Evolutionary conservation across 2,888 invertebrate species (phyloP), one percentile per base, ranked within the genome.

Genomic region (Pterobdella sp.): DNA sequence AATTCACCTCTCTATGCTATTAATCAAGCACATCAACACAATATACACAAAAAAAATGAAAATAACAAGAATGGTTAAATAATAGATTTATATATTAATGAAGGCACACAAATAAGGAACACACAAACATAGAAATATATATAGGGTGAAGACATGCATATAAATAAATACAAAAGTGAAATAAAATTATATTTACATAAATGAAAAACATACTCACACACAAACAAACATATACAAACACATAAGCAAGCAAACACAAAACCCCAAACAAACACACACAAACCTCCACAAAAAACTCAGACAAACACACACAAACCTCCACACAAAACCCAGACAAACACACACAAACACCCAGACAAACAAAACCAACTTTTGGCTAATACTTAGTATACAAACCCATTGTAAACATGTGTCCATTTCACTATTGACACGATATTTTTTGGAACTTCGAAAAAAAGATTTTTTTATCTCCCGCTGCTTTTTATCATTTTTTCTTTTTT

Each of bases 61-160:
- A n/a, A n/a, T n/a, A n/a, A n/a, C n/a, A n/a, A n/a, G n/a, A n/a
- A n/a, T n/a, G n/a, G n/a, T n/a, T n/a, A n/a, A n/a, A n/a, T n/a
- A n/a, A n/a, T n/a, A n/a, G n/a, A n/a, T n/a, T n/a, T n/a, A n/a
- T n/a, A n/a, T n/a, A n/a, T n/a, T n/a, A n/a, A n/a, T n/a, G n/a
- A n/a, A n/a, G n/a, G n/a, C n/a, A n/a, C n/a, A n/a, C n/a, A n/a
- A n/a, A n/a, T n/a, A n/a, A n/a, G 18, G 14, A 65, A 31, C 29
- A 65, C 14, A 65, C 29, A 29, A 31, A 31, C 3, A 65, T n/a
- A 10, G 18, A 65, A 7, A 10, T 65, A 29, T 65, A 31, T 7
- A 65, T 49, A n/a, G 14, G n/a, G 52, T n/a, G n/a, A 14, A 49
- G n/a, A 49, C 52, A 49, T 49, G n/a, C 52, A 49, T 49, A 49